Percentiles rank a stretch among this genome's conserved stretches.
These are phyloP conservation scores for Metopia argyrocephala DNA, from an alignment of 2,888 invertebrate species.

Conservation along the genomic window DNA sequence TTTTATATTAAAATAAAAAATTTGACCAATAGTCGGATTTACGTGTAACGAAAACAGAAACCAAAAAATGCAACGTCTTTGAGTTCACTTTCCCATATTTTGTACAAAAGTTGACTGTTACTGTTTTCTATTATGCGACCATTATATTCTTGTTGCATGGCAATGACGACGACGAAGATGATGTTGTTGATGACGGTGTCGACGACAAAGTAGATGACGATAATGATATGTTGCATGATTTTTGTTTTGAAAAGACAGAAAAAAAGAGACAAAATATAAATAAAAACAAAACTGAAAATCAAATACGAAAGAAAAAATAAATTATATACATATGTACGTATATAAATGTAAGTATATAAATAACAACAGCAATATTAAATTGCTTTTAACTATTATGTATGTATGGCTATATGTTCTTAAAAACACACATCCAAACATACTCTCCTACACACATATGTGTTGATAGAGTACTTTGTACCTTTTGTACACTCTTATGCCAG, in stretches of 20 bases:
- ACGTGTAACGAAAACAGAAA: neutral
- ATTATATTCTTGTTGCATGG: slow-evolving; percentile 35
- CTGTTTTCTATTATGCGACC: slow-evolving; percentile 11
- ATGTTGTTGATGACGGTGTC: slow-evolving; percentile 13
- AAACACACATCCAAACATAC: no score
- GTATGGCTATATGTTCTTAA: no score
- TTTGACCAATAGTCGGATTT: no score
- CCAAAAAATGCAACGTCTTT: slow-evolving; percentile 23
- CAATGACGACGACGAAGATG: slow-evolving; percentile 37
- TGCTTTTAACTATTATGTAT: slow-evolving; percentile 12
- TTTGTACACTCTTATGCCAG: slow-evolving; percentile 14
- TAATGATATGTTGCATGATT: slow-evolving; percentile 53
- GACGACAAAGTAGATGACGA: slow-evolving; percentile 19
- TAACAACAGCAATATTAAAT: slow-evolving; percentile 15
- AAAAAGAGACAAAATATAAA: slow-evolving; percentile 15
- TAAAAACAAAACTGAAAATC: slow-evolving; percentile 20
- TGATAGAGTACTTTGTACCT: slow-evolving; percentile 52
- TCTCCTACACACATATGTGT: no score
- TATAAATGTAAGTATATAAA: neutral
- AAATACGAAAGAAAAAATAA: slow-evolving; percentile 23
- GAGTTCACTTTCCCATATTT: slow-evolving; percentile 44
- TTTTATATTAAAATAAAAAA: no score
- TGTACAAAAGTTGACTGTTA: slow-evolving; percentile 31
- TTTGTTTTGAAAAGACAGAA: slow-evolving; percentile 31
- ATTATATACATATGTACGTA: slow-evolving; percentile 13